Conservation (phyloP, 2,797 vertebrate species). For the Salmo trutta region DNA sequence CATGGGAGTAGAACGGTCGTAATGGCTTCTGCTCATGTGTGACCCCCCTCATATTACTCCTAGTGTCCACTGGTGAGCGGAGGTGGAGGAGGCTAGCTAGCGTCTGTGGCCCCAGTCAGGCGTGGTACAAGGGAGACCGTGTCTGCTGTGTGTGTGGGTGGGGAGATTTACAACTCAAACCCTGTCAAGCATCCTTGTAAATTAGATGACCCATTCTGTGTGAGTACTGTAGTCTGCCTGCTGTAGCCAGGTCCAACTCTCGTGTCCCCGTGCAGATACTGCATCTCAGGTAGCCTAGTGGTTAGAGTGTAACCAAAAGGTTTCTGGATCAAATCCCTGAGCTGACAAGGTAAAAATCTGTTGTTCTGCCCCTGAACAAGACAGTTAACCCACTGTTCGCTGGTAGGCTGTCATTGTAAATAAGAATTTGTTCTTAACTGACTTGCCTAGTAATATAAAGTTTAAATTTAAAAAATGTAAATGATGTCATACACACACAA, state of each 20-base stretch:
- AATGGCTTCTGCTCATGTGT: constrained; percentile 1
- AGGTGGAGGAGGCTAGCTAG: not conserved
- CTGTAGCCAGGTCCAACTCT: not conserved
- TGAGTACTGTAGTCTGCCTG: not conserved
- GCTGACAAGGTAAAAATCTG: too few species aligned
- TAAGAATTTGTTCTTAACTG: too few species aligned
- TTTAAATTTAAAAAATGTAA: not conserved
- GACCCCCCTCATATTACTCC: not conserved
- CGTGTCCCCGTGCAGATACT: not conserved
- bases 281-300: not conserved
- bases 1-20: not conserved
- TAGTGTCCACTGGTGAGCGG: not conserved
- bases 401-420: too few species aligned
- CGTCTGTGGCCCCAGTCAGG: constrained; percentile 3
- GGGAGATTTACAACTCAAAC: constrained; percentile 35
- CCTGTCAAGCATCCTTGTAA: constrained; percentile 29
- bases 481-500: not conserved
- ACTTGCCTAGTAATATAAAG: too few species aligned
- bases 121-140: not conserved
- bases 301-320: too few species aligned
- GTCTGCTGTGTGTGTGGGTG: constrained; percentile 25
- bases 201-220: constrained; percentile 21
- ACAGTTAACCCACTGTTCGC: too few species aligned
- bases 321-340: too few species aligned
- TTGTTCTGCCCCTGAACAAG: too few species aligned